Evolutionary conservation across 1,140 invertebrate species (phyloP), one percentile per base, ranked within the genome.

Genomic region (Arion vulgaris): DNA sequence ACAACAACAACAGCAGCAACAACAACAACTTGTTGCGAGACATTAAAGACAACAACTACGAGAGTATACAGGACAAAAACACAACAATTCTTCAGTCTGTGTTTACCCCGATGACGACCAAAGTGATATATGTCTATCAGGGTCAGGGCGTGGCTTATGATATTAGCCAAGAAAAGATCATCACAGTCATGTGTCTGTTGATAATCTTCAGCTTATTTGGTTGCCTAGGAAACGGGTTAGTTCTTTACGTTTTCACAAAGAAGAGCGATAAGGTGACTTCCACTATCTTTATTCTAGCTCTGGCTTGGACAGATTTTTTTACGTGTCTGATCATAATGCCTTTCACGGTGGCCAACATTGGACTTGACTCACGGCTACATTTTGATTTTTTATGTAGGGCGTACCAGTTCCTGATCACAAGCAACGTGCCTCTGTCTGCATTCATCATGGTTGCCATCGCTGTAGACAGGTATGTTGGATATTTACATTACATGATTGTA

Each of bases 361-460:
- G 83, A 49, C 38, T 86, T 26, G 79, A 86, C 32, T 87, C 84
- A 36, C 62, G 82, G 39, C 77, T 90, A 0, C 73, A 85, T 62
- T 85, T 79, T 38, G 89, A 91, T 80, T 77, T 88, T 41, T 68
- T 88, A n/a, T 92, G 91, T 81, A 92, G 92, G 76, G 73, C 88
- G n/a, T 92, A 90, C 73, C 84, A 88, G 15, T 92, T 92, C 79
- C 78, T 92, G 15, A 91, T 91, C 45, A 91, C 89, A 0, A 90
- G 87, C 19, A 91, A 89, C 39, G 88, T 92, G 1, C 91, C 90
- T 0, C 90, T 91, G 84, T 90, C 90, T 23, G 87, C 90, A 15
- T 89, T 92, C 74, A 89, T 92, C 68, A 92, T 92, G 91, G 89
- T 91, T 19, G 89, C 90, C 34, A 92, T 92, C 32, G 91, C 91